Percentiles rank a stretch among this genome's conserved stretches.
Evolutionary conservation across 2,888 invertebrate genomes (phyloP).

Genomic region (Chorisops tibialis): DNA sequence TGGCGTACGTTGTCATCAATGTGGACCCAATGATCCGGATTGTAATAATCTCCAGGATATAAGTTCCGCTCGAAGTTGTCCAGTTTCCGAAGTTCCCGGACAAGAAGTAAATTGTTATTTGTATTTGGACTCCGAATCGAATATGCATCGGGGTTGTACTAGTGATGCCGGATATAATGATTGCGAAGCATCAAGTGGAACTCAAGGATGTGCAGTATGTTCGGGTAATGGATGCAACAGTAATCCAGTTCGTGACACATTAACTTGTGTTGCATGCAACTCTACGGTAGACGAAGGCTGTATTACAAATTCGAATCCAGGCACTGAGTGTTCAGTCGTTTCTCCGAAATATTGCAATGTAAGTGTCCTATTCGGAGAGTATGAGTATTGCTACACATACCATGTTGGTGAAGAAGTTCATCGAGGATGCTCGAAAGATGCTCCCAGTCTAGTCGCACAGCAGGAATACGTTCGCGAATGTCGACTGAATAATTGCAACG

Average conservation of each 20-base stretch:
- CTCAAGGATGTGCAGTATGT: no score
- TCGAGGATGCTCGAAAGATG: constrained; percentile 14
- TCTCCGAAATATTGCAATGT: neutral
- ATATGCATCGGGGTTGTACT: no score
- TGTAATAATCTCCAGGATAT: constrained; percentile 2
- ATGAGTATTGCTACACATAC: constrained; percentile 16
- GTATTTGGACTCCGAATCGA: no score
- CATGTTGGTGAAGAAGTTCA: neutral
- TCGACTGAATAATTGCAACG: constrained; percentile 9
- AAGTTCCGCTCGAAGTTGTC: neutral
- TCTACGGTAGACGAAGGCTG: neutral
- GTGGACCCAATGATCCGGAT: constrained; percentile 24
- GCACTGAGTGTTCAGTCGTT: neutral
- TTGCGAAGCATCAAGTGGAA: neutral
- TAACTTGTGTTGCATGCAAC: constrained; percentile 3
- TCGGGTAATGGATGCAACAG: constrained; percentile 8
- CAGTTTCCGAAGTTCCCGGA: neutral
- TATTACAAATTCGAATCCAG: neutral
- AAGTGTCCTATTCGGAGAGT: constrained; percentile 1
- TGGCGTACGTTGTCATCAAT: constrained; percentile 39
- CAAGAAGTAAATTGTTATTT: no score
- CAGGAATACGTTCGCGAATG: constrained; percentile 6
- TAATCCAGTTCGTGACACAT: neutral
- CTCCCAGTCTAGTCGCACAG: neutral
- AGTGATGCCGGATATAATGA: no score